Base-by-base conservation (phyloP, 35 echinoderm and acorn worm species). In the Ptychodera flava region DNA sequence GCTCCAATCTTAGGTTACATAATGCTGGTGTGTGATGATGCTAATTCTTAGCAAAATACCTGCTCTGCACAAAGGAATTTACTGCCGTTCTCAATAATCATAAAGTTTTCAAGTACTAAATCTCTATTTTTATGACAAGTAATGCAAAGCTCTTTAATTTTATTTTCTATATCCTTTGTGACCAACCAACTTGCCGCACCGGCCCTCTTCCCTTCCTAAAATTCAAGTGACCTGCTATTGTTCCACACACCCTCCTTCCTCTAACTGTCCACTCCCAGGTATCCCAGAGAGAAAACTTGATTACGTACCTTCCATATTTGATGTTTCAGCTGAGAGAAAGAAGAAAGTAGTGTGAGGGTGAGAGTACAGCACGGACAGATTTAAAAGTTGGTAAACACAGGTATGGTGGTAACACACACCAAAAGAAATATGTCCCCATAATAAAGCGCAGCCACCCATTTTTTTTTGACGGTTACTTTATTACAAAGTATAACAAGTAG, bases 61-160 rank as follows among this genome's bases (percentile, higher is more conserved):
- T 64, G 45, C 22, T 64, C 6, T 64, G 22, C 22, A 64, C 45
- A 64, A 64, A 64, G 45, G 45, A 64, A 64, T 64, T 64, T 64
- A 64, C 45, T 64, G 45, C 6, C n/a, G 22, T 22, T 64, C 45
- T 64, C 45, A 64, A 64, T 64, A 64, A 64, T 64, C 45, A 64
- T 64, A 64, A 64, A 64, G 22, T 12, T 64, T 64, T 64, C 45
- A 64, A 64, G 45, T 64, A 64, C 6, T 64, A 64, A 64, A 64
- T 64, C 45, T n/a, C n/a, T 64, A 64, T 64, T 64, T 64, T 64
- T 64, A 64, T 64, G 45, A 64, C 45, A 64, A 64, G 45, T 64
- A 64, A 64, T 64, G 45, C 22, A 12, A 6, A 64, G 45, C 45
- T 64, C 45, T 64, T 64, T 64, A 64, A 64, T 64, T 64, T 64